Percentiles rank a stretch among this genome's conserved stretches.
phyloP scores from a whole-genome alignment of 2,888 invertebrate species.

The Smittia sp. region DNA sequence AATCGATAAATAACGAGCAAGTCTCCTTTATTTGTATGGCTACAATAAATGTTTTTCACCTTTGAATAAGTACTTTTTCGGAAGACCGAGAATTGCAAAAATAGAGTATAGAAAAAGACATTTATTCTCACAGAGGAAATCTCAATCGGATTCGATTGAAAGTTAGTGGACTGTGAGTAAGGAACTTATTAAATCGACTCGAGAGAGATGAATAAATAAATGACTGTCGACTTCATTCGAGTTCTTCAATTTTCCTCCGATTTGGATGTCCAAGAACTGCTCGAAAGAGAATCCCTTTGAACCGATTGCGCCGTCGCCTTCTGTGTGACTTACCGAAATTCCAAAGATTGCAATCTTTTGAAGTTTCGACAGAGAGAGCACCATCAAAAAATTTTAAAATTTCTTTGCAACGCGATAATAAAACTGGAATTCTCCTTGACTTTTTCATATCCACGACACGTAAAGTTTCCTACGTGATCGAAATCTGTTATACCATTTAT shows the following conservation, averaged over 20 bases:
- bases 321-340: conserved; percentile 21
- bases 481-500: conserved; percentile 35
- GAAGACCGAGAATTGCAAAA: background rate
- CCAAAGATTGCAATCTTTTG: background rate
- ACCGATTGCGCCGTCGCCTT: background rate
- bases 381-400: background rate
- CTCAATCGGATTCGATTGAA: conserved; percentile 27
- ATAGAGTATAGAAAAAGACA: conserved; percentile 16
- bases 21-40: background rate
- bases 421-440: conserved; percentile 23
- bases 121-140: conserved; percentile 38
- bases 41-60: too few relatives aligned
- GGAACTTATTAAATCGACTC: conserved; percentile 16
- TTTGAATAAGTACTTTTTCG: too few relatives aligned
- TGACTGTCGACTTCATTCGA: conserved; percentile 10
- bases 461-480: conserved; percentile 37
- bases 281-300: background rate
- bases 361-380: background rate
- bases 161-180: background rate
- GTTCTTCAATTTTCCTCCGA: conserved; percentile 1
- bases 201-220: conserved; percentile 17
- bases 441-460: conserved; percentile 40
- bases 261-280: background rate
- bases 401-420: conserved; percentile 25
- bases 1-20: background rate